Conservation (phyloP, 1,140 invertebrate species). For the Mya arenaria region DNA sequence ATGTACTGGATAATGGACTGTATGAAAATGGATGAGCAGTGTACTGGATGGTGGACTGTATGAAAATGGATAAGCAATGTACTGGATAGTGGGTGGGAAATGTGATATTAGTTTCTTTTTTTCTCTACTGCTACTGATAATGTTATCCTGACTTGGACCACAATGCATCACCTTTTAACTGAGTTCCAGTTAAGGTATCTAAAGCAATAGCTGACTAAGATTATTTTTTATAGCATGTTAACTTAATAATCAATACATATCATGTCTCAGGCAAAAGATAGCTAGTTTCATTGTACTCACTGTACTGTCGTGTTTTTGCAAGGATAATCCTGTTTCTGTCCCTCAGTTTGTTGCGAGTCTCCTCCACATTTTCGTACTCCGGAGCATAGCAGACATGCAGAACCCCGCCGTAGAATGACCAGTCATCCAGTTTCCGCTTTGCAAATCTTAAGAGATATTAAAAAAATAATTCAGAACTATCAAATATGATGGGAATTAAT, state of each 20-base stretch:
- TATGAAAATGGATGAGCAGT: too few species aligned
- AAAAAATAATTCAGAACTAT: background rate
- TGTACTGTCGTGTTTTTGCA: constrained; percentile 68
- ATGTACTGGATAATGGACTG: too few species aligned
- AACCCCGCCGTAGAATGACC: constrained; percentile 92
- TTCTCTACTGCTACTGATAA: background rate
- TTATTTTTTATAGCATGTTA: background rate
- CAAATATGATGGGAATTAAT: too few species aligned
- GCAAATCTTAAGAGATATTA: constrained; percentile 85
- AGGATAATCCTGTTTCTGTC: constrained; percentile 83
- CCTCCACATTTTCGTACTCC: constrained; percentile 89
- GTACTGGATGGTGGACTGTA: too few species aligned
- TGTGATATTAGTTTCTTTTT: background rate
- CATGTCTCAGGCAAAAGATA: background rate
- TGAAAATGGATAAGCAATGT: too few species aligned
- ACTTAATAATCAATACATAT: background rate
- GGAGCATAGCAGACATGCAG: constrained; percentile 95
- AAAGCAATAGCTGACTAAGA: background rate
- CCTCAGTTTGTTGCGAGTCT: constrained; percentile 89
- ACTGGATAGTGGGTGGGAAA: too few species aligned
- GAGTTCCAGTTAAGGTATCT: too few species aligned
- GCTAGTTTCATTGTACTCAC: constrained; percentile 56
- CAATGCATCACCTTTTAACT: background rate
- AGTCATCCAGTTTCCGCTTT: constrained; percentile 90
- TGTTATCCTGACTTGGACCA: background rate